Conservation (phyloP, 2,888 invertebrate species). For the Antheraea assamensis region DNA sequence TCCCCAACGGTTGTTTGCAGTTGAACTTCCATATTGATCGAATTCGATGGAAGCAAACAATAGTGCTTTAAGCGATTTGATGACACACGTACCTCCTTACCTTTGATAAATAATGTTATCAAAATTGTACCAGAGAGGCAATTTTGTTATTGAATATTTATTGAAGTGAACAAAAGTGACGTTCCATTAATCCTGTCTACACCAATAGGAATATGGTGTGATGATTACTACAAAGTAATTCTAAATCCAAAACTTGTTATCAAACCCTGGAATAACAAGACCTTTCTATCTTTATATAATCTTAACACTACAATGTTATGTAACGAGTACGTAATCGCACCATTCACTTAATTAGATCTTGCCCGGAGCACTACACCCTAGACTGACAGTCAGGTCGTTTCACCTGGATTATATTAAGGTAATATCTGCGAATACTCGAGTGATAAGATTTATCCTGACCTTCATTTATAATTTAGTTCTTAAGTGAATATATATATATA, state of each 20-base stretch:
- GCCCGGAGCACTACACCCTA: conserved; percentile 20
- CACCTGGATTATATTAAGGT: conserved; percentile 7
- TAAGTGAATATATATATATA: background rate
- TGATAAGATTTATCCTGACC: background rate
- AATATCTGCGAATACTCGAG: background rate
- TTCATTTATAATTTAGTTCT: background rate
- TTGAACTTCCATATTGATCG: conserved; percentile 3
- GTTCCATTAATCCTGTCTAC: background rate
- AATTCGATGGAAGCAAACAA: conserved; percentile 4
- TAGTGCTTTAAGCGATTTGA: background rate
- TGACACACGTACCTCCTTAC: background rate
- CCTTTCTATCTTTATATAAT: background rate
- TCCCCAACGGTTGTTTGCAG: background rate
- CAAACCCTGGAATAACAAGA: background rate
- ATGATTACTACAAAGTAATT: background rate
- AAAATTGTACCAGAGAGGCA: background rate
- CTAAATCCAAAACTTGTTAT: background rate
- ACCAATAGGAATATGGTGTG: background rate
- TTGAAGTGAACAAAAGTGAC: background rate
- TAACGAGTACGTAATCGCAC: conserved; percentile 19
- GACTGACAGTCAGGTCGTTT: background rate
- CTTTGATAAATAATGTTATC: background rate
- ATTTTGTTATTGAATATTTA: no score
- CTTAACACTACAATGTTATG: background rate
- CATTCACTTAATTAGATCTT: conserved; percentile 39